Conservation (phyloP, 2,113 vertebrate genomes). For the Cottus gobio region DNA sequence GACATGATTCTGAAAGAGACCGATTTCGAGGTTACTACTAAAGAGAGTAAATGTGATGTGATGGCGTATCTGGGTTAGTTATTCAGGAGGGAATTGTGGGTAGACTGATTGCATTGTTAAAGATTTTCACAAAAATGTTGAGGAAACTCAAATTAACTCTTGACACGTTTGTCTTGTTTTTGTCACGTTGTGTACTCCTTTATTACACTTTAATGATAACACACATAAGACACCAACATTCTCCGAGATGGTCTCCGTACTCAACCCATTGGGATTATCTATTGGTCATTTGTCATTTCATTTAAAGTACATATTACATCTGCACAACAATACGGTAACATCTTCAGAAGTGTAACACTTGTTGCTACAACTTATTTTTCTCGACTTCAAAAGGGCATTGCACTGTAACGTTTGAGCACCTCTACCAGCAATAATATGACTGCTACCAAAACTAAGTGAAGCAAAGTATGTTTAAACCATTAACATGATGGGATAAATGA, state of each 20-base stretch:
- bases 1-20: not conserved
- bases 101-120: not conserved
- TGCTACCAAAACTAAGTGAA: not conserved
- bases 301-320: not conserved
- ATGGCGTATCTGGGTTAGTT: slow-evolving; percentile 39
- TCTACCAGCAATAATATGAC: not conserved
- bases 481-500: not conserved
- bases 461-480: not conserved
- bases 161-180: not conserved
- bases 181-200: not conserved
- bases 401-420: not conserved
- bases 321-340: not conserved
- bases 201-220: not conserved
- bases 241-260: not conserved
- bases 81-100: slow-evolving; percentile 27
- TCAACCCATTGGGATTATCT: not conserved
- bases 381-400: not conserved
- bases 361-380: not conserved
- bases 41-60: slow-evolving; percentile 21
- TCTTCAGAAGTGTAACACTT: not conserved
- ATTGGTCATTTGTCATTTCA: not conserved
- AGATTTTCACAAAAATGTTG: not conserved
- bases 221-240: too few species aligned
- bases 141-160: not conserved
- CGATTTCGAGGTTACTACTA: not conserved